Evolutionary conservation across 2,113 vertebrate species (phyloP), one percentile per base, ranked within the genome.

Genomic region (Rousettus leschenaultii): DNA sequence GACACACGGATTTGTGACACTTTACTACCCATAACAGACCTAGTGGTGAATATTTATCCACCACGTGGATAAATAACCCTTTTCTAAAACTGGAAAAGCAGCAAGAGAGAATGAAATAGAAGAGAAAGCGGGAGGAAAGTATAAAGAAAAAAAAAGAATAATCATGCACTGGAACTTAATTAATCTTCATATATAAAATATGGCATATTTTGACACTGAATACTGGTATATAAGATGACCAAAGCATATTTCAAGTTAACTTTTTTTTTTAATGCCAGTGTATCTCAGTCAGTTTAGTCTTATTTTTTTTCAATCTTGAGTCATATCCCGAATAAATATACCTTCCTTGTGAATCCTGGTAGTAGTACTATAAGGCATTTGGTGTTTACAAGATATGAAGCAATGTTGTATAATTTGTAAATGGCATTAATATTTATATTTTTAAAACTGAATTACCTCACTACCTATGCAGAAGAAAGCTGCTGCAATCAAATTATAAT

Each of bases 401-500:
- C 13, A 86, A 65, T 2, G 1, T 24, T 28, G 48, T 68, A 61
- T 35, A 80, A 75, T 71, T 91, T 86, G 61, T 70, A 92, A 92
- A 65, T 53, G 71, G 48, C 33, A 70, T 84, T 84, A 83, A 85
- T 88, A 68, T 83, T 92, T 88, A 30, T 78, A 87, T 68, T 90
- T 92, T 95, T 57, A 43, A 93, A 94, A 89, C 33, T n/a, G 45
- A 91, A 89, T 68, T 89, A 82, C 18, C 87, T 91, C 78, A 78
- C 26, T 86, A 86, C 38, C 40, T 90, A 90, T 74, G 30, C 51
- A 90, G 43, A 96, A 80, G 63, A 91, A 93, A 87, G 12, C 19
- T 84, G 40, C 53, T 89, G 43, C 77, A 92, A 66, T 96, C 70
- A 95, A 95, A 96, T 78, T 89, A 68, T 33, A 74, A 65, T 83